Evolutionary conservation across 1,140 invertebrate species (phyloP).

Genomic region (Saccostrea glomerata): DNA sequence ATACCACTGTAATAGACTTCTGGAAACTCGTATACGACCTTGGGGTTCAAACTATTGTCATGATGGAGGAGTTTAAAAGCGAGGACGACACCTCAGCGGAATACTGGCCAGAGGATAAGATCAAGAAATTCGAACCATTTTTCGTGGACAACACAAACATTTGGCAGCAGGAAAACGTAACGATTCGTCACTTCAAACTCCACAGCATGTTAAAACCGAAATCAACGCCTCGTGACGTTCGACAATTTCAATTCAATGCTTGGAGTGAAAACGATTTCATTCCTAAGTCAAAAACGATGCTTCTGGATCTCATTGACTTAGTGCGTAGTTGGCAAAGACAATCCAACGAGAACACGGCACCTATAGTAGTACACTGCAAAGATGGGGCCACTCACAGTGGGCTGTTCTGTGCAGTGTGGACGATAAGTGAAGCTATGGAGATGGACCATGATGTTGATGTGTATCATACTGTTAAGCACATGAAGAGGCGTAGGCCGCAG

Average conservation of each 20-base stretch:
- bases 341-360: conserved; percentile 61
- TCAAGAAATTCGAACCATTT: conserved; percentile 72
- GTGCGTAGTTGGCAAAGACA: conserved; percentile 70
- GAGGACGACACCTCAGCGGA: conserved; percentile 73
- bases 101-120: conserved; percentile 73
- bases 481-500: conserved; percentile 72
- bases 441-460: conserved; percentile 74
- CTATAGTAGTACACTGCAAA: conserved; percentile 74
- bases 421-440: conserved; percentile 72
- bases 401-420: conserved; percentile 68
- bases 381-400: conserved; percentile 77
- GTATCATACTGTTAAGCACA: conserved; percentile 75
- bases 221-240: conserved; percentile 61
- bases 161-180: conserved; percentile 73
- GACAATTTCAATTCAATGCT: conserved; percentile 75
- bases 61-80: conserved; percentile 72
- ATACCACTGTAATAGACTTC: conserved; percentile 76
- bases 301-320: conserved; percentile 71
- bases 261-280: conserved; percentile 72
- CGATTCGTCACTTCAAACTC: conserved; percentile 68
- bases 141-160: conserved; percentile 69
- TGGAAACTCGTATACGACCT: conserved; percentile 78
- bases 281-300: conserved; percentile 72
- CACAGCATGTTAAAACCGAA: conserved; percentile 62
- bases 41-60: conserved; percentile 72